Evolutionary conservation across 2,113 vertebrate genomes (phyloP).

Genomic region (Anguilla rostrata): DNA sequence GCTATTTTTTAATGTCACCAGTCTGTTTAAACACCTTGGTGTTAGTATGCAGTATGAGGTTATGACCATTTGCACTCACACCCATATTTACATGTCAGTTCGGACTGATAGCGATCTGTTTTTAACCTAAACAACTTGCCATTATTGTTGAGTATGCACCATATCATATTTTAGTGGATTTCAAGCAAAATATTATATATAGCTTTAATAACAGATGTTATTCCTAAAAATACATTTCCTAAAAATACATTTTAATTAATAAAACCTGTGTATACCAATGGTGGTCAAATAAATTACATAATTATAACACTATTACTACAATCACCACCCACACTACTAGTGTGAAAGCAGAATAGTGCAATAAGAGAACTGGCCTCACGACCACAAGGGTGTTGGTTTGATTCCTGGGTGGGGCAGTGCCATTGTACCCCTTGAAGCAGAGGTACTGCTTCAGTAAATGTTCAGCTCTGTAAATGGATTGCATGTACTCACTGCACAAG

Average conservation of each 20-base stretch:
- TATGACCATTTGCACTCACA: not conserved
- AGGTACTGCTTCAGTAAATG: not conserved
- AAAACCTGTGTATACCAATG: too few relatives aligned
- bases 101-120: too few relatives aligned
- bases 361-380: not conserved
- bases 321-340: too few relatives aligned
- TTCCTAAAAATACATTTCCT: too few relatives aligned
- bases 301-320: too few relatives aligned
- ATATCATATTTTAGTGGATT: not conserved
- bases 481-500: not conserved
- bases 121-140: not conserved
- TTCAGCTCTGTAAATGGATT: not conserved
- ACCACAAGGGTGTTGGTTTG: not conserved
- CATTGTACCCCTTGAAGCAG: not conserved
- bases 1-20: not conserved
- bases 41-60: not conserved
- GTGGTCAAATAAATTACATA: too few relatives aligned
- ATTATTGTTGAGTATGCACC: not conserved
- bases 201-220: too few relatives aligned
- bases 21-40: not conserved
- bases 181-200: not conserved
- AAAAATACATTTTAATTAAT: too few relatives aligned
- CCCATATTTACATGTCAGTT: too few relatives aligned
- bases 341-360: too few relatives aligned
- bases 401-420: not conserved